phyloP scores from a whole-genome alignment of 2,888 invertebrate genomes.

The Nomada hirtipes region DNA sequence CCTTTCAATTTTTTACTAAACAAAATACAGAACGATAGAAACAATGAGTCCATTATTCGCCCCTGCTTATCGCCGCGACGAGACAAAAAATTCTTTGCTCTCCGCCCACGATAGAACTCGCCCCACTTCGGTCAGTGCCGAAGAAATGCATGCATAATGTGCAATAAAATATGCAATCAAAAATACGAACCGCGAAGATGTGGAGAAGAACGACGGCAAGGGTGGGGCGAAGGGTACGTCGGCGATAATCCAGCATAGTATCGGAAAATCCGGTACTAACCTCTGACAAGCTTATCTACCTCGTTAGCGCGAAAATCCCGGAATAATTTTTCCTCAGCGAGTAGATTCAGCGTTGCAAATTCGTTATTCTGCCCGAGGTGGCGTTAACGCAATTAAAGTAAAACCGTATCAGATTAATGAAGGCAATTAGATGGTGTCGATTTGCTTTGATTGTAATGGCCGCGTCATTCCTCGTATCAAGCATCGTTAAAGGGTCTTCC shows the following conservation, averaged over 20 bases:
- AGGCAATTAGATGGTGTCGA: constrained; percentile 44
- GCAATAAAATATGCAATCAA: constrained; percentile 23
- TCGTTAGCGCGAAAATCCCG: constrained; percentile 64
- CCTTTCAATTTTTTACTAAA: background rate
- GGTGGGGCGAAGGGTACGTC: constrained; percentile 13
- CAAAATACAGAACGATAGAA: constrained; percentile 6
- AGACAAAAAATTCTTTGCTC: background rate
- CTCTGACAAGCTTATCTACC: constrained; percentile 69
- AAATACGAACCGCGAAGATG: background rate
- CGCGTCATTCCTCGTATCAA: constrained; percentile 13
- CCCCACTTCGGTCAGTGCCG: background rate
- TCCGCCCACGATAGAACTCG: too few species aligned
- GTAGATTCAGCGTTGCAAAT: constrained; percentile 58
- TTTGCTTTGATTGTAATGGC: constrained; percentile 30
- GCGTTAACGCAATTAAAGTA: constrained; percentile 63
- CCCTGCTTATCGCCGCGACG: constrained; percentile 28
- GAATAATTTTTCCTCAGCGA: constrained; percentile 68
- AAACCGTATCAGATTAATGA: constrained; percentile 66
- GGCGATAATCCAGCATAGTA: constrained; percentile 65
- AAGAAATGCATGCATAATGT: constrained; percentile 24
- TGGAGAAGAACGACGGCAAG: background rate
- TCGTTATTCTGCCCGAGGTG: constrained; percentile 55
- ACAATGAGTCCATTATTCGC: constrained; percentile 17
- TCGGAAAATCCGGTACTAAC: constrained; percentile 70
- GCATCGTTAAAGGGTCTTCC: constrained; percentile 20